Base-by-base conservation (phyloP, 2,113 vertebrate genomes). In the Myxocyprinus asiaticus region DNA sequence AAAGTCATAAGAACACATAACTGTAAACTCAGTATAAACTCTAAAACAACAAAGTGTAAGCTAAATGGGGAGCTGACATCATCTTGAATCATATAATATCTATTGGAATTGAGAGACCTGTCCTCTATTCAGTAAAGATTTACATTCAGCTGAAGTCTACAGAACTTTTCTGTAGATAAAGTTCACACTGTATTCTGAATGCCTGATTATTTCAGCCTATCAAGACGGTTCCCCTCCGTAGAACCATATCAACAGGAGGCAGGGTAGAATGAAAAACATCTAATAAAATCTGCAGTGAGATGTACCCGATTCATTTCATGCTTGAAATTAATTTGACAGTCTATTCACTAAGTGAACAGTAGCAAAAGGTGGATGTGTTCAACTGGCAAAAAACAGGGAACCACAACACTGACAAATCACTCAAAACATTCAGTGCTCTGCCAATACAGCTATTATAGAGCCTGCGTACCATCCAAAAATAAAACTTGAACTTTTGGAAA, bases 261-360 rank as follows among this genome's bases (percentile, higher is more conserved):
- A 74, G 76, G 17, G 5, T 78, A 61, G 33, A 65, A 79, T 73
- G 64, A 66, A 56, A 77, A 83, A 79, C 71, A 76, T 48, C 12
- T 15, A 78, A 69, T 44, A 70, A 43, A 44, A 70, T 80, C 76
- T 84, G 82, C 56, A 68, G 69, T 33, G 70, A 69, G 83, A 75
- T 68, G 17, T 59, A 75, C 62, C 17, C 17, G 14, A 71, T 79
- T 67, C 70, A 70, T 67, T 59, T 83, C 82, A 84, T 85, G 76
- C 84, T 84, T 87, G 78, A 87, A 80, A 86, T 51, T 85, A 64
- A 78, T 65, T 80, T 82, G 82, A 84, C 74, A 85, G 66, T 63
- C 2, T 10, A 75, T 15, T 67, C 67, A 59, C 65, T 78, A 71
- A 81, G 79, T 72, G 71, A 83, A 67, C 45, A 62, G 72, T n/a